These are phyloP conservation scores for Dryadula phaetusa DNA, from an alignment of 2,888 invertebrate genomes.

Conservation along the genomic window DNA sequence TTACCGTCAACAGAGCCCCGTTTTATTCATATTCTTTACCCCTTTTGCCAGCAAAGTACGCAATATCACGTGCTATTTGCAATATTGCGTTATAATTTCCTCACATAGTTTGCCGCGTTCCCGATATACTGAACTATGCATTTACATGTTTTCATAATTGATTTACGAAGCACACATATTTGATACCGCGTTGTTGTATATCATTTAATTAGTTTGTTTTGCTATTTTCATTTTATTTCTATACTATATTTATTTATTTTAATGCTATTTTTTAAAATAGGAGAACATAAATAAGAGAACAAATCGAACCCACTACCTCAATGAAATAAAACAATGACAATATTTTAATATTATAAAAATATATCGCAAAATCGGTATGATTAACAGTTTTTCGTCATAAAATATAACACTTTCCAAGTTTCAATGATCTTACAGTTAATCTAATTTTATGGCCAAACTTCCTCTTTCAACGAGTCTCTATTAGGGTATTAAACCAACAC, in stretches of 20 bases:
- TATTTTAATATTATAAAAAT: background rate
- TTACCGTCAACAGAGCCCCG: slow-evolving; percentile 19
- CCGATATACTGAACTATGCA: slow-evolving; percentile 30
- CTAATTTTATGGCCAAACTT: slow-evolving; percentile 78
- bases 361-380: slow-evolving; percentile 26
- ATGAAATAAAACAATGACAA: too few relatives aligned
- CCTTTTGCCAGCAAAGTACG: slow-evolving; percentile 24
- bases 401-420: slow-evolving; percentile 74
- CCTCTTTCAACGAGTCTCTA: slow-evolving; percentile 56
- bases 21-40: slow-evolving; percentile 33
- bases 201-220: slow-evolving; percentile 5
- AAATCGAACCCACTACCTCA: background rate
- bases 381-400: slow-evolving; percentile 76
- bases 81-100: slow-evolving; percentile 34
- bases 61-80: slow-evolving; percentile 26
- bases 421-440: slow-evolving; percentile 75
- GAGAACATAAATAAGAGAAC: too few relatives aligned
- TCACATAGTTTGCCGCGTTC: slow-evolving; percentile 32
- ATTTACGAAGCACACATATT: slow-evolving; percentile 26
- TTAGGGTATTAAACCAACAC: slow-evolving; percentile 44
- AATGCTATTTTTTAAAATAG: too few relatives aligned
- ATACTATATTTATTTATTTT: background rate
- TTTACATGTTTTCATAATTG: slow-evolving; percentile 39
- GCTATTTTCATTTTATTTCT: background rate
- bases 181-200: background rate